Evolutionary conservation across 2,888 invertebrate species (phyloP).

Genomic region (Drosophila suboccidentalis): DNA sequence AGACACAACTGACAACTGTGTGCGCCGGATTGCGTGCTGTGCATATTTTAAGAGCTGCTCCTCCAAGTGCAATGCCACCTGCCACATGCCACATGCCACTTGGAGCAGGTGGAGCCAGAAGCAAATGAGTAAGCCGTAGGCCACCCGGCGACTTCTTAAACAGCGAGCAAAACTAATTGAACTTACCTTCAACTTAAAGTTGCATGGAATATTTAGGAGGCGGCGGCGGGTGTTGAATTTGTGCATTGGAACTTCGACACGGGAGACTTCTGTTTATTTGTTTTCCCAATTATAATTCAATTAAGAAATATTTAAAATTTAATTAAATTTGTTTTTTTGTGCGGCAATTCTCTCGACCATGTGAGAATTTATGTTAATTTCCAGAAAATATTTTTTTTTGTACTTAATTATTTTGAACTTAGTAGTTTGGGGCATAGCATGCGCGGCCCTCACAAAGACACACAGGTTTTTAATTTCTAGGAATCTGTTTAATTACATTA

Average conservation of each 20-base stretch:
- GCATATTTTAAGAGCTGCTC: slow-evolving; percentile 61
- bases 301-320: slow-evolving; percentile 74
- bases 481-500: slow-evolving; percentile 66
- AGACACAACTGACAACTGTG: slow-evolving; percentile 14
- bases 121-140: slow-evolving; percentile 8
- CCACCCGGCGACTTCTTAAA: slow-evolving; percentile 47
- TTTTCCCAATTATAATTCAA: slow-evolving; percentile 62
- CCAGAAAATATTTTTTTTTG: slow-evolving; percentile 35
- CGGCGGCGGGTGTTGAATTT: slow-evolving; percentile 49
- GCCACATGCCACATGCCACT: slow-evolving; percentile 6
- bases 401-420: slow-evolving; percentile 17
- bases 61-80: slow-evolving; percentile 65
- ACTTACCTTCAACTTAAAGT: slow-evolving; percentile 69
- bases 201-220: slow-evolving; percentile 47
- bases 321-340: slow-evolving; percentile 57
- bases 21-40: slow-evolving; percentile 61
- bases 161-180: slow-evolving; percentile 55
- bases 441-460: slow-evolving; percentile 65
- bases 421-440: slow-evolving; percentile 33
- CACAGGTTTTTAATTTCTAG: slow-evolving; percentile 50
- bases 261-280: slow-evolving; percentile 42
- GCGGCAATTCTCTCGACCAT: slow-evolving; percentile 46
- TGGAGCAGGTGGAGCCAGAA: slow-evolving; percentile 3
- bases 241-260: slow-evolving; percentile 51
- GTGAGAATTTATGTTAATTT: slow-evolving; percentile 73